Percentiles rank a stretch among this genome's conserved stretches.
Conservation (phyloP, 2,888 invertebrate genomes). For the Osmoderma eremita region DNA sequence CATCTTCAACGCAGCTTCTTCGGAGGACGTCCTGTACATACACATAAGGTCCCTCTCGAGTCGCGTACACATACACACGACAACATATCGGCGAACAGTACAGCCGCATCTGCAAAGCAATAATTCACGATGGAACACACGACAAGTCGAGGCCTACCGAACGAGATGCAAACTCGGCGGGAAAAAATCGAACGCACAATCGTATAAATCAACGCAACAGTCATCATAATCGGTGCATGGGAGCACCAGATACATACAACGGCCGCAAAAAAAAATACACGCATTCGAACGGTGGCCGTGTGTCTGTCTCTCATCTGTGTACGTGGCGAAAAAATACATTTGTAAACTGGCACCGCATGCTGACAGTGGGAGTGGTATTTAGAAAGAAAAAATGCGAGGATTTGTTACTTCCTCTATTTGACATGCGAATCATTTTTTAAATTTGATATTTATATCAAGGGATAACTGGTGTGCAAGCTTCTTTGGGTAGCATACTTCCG, state of each 20-base stretch:
- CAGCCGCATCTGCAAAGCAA: conserved; percentile 41
- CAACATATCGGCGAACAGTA: conserved; percentile 18
- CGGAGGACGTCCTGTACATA: neutral
- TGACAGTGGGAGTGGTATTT: conserved; percentile 33
- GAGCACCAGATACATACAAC: conserved; percentile 27
- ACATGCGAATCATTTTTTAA: conserved; percentile 36
- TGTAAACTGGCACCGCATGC: conserved; percentile 25
- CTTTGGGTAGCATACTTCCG: too few species aligned
- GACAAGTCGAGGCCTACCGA: conserved; percentile 20
- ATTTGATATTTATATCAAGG: conserved; percentile 26
- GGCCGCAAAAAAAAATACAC: conserved; percentile 25
- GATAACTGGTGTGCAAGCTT: neutral
- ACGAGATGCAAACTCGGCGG: conserved; percentile 21
- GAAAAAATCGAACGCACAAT: conserved; percentile 38
- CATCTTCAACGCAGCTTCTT: too few species aligned
- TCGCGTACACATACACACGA: conserved; percentile 5
- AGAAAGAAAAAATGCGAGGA: conserved; percentile 22
- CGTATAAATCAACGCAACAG: conserved; percentile 41
- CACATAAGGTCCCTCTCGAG: neutral
- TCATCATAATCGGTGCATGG: conserved; percentile 35
- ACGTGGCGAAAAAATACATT: conserved; percentile 26
- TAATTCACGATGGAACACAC: conserved; percentile 37
- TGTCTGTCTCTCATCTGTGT: neutral
- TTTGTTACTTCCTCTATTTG: conserved; percentile 37
- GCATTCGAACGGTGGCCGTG: conserved; percentile 15